These are phyloP conservation scores for Drosophila mauritiana DNA, from an alignment of 1,140 invertebrate species.

Conservation along the genomic window DNA sequence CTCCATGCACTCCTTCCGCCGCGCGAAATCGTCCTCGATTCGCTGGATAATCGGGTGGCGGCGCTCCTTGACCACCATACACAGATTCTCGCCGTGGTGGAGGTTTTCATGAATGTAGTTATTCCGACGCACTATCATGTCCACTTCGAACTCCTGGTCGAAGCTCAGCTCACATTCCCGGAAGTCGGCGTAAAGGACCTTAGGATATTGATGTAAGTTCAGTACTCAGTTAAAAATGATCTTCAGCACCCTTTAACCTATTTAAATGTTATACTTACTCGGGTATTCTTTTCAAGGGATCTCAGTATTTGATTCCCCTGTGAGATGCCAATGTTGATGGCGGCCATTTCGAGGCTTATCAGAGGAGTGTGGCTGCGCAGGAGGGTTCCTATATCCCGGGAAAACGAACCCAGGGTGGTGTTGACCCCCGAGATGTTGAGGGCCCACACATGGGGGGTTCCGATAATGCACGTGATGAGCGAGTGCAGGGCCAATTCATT, in stretches of 20 bases:
- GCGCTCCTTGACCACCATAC: neutral
- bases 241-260: too few species aligned
- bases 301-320: slow-evolving; percentile 26
- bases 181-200: slow-evolving; percentile 51
- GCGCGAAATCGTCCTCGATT: neutral
- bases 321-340: slow-evolving; percentile 14
- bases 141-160: slow-evolving; percentile 60
- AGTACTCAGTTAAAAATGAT: neutral
- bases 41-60: slow-evolving; percentile 48
- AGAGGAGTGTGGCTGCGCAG: slow-evolving; percentile 36
- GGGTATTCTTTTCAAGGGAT: slow-evolving; percentile 21
- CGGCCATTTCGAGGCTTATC: slow-evolving; percentile 47
- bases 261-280: slow-evolving; percentile 6
- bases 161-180: slow-evolving; percentile 50
- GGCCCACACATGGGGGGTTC: slow-evolving; percentile 29
- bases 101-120: slow-evolving; percentile 31
- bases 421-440: slow-evolving; percentile 38
- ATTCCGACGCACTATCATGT: slow-evolving; percentile 67
- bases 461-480: slow-evolving; percentile 16
- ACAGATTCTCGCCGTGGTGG: slow-evolving; percentile 22
- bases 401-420: neutral
- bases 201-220: neutral
- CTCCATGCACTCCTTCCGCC: neutral
- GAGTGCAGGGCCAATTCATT: slow-evolving; percentile 18
- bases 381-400: slow-evolving; percentile 19